A percentile compares a stretch with the other conserved stretches of the same genome.
Evolutionary conservation across 2,888 invertebrate genomes (phyloP).

Genomic region (Zele albiditarsus): DNA sequence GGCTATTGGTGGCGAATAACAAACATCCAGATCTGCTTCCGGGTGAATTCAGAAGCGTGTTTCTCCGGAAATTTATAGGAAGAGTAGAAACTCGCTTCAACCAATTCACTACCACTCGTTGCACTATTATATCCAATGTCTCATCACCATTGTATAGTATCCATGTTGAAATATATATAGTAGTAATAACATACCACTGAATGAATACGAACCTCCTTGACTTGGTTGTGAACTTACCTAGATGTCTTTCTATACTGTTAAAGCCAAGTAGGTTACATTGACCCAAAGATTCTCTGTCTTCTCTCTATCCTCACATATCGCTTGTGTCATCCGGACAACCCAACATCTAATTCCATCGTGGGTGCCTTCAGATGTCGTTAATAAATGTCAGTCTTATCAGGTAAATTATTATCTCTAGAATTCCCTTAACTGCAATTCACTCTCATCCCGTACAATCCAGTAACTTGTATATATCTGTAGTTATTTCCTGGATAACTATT

Average conservation of each 20-base stretch:
- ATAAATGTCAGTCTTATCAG: constrained; percentile 27
- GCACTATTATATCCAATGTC: background rate
- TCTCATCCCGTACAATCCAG: background rate
- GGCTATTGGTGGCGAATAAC: constrained; percentile 18
- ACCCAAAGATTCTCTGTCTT: background rate
- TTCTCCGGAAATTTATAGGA: constrained; percentile 16
- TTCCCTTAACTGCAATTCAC: constrained; percentile 6
- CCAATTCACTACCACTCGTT: background rate
- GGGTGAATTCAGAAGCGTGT: background rate
- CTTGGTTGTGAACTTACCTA: background rate
- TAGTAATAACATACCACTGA: background rate
- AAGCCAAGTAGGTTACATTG: background rate
- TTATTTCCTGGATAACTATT: constrained; percentile 9
- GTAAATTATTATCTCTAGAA: constrained; percentile 23
- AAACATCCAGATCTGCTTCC: constrained; percentile 6
- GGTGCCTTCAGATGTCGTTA: constrained; percentile 14
- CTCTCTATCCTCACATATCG: background rate
- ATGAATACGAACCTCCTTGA: background rate
- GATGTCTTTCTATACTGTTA: background rate
- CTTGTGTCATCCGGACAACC: background rate
- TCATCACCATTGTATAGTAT: background rate
- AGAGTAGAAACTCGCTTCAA: constrained; percentile 15
- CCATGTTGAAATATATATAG: background rate
- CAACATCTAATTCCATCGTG: constrained; percentile 10
- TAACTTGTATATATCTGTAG: background rate